Percentiles rank a stretch among this genome's conserved stretches.
phyloP scores from a whole-genome alignment of 2,888 invertebrate genomes.

The Digitonthophagus gazella region DNA sequence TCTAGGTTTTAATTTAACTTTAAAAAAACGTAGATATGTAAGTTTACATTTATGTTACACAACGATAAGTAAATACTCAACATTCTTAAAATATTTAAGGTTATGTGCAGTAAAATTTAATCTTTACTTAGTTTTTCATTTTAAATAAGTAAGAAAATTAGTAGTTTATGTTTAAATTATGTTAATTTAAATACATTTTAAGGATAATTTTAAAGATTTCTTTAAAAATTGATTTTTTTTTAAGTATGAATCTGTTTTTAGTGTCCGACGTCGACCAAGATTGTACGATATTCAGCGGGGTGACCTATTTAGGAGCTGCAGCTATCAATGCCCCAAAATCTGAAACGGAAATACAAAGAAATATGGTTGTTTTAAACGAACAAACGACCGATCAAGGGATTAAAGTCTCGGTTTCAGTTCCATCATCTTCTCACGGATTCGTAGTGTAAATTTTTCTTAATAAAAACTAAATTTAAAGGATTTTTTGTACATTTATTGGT shows the following conservation, averaged over 20 bases:
- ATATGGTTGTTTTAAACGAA: slow-evolving; percentile 89
- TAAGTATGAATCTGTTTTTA: too few relatives aligned
- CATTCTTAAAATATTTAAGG: too few relatives aligned
- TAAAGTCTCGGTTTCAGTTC: slow-evolving; percentile 88
- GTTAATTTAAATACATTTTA: too few relatives aligned
- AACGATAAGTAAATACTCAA: too few relatives aligned
- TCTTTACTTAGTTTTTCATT: too few relatives aligned
- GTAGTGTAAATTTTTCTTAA: slow-evolving; percentile 73
- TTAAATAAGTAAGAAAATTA: too few relatives aligned
- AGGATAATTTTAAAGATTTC: not conserved
- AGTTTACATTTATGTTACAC: too few relatives aligned
- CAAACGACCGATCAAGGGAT: slow-evolving; percentile 71
- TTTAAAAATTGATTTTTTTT: not conserved
- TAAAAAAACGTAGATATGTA: too few relatives aligned
- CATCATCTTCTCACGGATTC: slow-evolving; percentile 87
- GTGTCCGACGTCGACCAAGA: slow-evolving; percentile 84
- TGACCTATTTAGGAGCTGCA: slow-evolving; percentile 90
- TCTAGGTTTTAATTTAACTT: too few relatives aligned
- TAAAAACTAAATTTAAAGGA: not conserved
- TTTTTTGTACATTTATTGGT: not conserved
- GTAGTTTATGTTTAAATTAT: too few relatives aligned
- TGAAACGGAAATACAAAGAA: slow-evolving; percentile 87
- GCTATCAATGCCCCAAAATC: slow-evolving; percentile 90
- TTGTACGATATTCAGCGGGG: slow-evolving; percentile 88
- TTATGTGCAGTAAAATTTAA: too few relatives aligned